Evolutionary conservation across 1,140 invertebrate species (phyloP).

Genomic region (Zaprionus davidi): DNA sequence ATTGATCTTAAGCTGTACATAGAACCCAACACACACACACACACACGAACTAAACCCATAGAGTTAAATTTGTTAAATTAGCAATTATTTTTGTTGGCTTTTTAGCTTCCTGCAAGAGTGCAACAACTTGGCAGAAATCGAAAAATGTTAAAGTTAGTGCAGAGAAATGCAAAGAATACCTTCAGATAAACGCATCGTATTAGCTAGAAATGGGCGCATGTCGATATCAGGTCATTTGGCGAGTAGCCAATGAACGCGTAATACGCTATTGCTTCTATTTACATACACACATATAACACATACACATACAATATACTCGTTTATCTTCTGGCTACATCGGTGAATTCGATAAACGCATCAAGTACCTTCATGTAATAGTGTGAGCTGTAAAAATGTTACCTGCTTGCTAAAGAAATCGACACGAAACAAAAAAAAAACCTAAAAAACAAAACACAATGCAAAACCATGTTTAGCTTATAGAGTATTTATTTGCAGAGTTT

Average conservation of each 20-base stretch:
- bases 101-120: conserved; percentile 29
- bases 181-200: conserved; percentile 17
- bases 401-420: conserved; percentile 76
- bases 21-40: conserved; percentile 23
- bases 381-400: conserved; percentile 84
- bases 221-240: conserved; percentile 5
- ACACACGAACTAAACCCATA: conserved; percentile 27
- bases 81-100: conserved; percentile 31
- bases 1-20: conserved; percentile 64
- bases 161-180: conserved; percentile 19
- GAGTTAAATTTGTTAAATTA: conserved; percentile 32
- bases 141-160: conserved; percentile 64
- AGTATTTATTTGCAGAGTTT: conserved; percentile 59
- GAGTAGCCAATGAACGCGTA: conserved; percentile 30
- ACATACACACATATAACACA: conserved; percentile 17
- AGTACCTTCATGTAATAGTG: conserved; percentile 83
- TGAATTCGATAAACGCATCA: conserved; percentile 61
- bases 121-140: conserved; percentile 57
- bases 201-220: conserved; percentile 11
- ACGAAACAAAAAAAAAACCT: conserved; percentile 25
- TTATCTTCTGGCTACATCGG: conserved; percentile 49
- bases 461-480: conserved; percentile 34
- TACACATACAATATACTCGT: conserved; percentile 13
- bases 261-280: conserved; percentile 43
- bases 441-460: conserved; percentile 22